phyloP scores from a whole-genome alignment of 2,113 vertebrate genomes.

The Circaetus gallicus region DNA sequence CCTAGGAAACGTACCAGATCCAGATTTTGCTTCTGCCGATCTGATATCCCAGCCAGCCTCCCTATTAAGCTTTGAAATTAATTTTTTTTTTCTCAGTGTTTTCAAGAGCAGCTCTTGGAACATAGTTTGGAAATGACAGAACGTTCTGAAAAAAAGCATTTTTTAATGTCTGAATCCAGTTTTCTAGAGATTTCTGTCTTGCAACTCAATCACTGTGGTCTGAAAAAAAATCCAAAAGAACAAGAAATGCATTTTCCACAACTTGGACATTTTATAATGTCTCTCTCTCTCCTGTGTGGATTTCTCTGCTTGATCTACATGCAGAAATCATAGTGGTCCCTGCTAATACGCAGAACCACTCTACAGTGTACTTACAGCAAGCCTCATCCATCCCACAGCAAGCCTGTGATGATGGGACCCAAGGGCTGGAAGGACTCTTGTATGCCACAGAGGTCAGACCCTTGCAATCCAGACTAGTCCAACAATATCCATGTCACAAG shows the following conservation, averaged over 20 bases:
- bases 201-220: not conserved
- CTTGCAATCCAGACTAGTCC: not conserved
- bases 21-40: not conserved
- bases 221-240: not conserved
- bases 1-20: not conserved
- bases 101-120: not conserved
- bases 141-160: not conserved
- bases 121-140: not conserved
- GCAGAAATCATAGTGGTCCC: not conserved
- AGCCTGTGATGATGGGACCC: not conserved
- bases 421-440: not conserved
- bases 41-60: not conserved
- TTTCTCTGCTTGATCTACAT: not conserved
- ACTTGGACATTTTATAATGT: not conserved
- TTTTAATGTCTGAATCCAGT: not conserved
- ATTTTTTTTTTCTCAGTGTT: not conserved
- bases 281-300: not conserved
- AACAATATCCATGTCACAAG: not conserved
- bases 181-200: not conserved
- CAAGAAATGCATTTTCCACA: not conserved
- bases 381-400: not conserved
- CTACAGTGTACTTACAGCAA: not conserved
- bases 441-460: not conserved
- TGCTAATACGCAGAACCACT: not conserved
- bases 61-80: not conserved